These are phyloP conservation scores for Helleia helle DNA, from an alignment of 2,888 invertebrate genomes.

Conservation along the genomic window DNA sequence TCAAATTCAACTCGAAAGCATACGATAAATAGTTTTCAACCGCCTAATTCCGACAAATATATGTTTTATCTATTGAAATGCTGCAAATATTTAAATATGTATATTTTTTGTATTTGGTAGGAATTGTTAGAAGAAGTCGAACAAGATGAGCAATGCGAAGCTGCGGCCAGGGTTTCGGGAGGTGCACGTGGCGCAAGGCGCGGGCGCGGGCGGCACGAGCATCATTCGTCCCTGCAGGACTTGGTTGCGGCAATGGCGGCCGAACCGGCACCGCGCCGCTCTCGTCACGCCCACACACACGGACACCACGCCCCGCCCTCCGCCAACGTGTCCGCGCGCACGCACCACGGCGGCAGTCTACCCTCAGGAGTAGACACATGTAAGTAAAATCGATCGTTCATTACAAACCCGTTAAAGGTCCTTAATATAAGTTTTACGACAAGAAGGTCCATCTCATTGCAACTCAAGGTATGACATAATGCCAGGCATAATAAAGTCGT, in stretches of 20 bases:
- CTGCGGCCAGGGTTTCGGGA: constrained; percentile 60
- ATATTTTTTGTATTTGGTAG: constrained; percentile 43
- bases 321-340: constrained; percentile 50
- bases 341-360: constrained; percentile 63
- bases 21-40: too few relatives aligned
- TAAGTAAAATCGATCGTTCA: too few relatives aligned
- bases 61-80: too few relatives aligned
- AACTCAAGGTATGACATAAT: too few relatives aligned
- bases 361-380: constrained; percentile 65
- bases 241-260: constrained; percentile 69
- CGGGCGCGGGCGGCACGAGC: constrained; percentile 49
- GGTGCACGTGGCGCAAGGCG: constrained; percentile 33
- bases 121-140: constrained; percentile 85
- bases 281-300: constrained; percentile 35
- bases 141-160: constrained; percentile 79
- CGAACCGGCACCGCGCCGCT: constrained; percentile 44
- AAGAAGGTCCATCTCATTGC: too few relatives aligned
- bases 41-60: too few relatives aligned
- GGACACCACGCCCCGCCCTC: constrained; percentile 28
- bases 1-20: too few relatives aligned
- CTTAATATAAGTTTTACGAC: too few relatives aligned
- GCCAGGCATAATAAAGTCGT: too few relatives aligned
- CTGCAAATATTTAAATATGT: too few relatives aligned
- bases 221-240: constrained; percentile 72
- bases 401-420: too few relatives aligned